phyloP scores from a whole-genome alignment of 1,140 invertebrate species.

The Armadillidium nasatum region DNA sequence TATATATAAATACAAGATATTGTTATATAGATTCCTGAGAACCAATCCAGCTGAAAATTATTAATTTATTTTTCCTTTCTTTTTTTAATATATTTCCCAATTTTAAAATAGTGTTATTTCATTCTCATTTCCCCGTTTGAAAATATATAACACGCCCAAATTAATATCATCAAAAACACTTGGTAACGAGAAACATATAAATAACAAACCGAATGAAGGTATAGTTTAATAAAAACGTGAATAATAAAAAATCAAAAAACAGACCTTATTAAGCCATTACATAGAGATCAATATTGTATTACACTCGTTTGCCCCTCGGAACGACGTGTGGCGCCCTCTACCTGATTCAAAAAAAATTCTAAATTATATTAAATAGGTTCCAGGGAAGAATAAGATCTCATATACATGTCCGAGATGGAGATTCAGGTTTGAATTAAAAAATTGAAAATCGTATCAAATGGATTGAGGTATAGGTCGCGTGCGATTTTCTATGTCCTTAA shows the following conservation, averaged over 20 bases:
- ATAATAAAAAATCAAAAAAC: background rate
- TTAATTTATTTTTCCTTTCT: background rate
- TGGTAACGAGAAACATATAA: background rate
- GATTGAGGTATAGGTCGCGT: background rate
- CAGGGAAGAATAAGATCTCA: background rate
- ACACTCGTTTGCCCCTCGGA: background rate
- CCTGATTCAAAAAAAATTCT: background rate
- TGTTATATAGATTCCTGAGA: too few relatives aligned
- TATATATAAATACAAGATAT: too few relatives aligned
- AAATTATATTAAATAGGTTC: background rate
- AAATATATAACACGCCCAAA: background rate
- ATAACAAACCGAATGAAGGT: background rate
- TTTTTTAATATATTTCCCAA: background rate
- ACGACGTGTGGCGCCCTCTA: background rate
- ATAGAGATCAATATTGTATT: conserved; percentile 6
- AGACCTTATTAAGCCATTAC: background rate
- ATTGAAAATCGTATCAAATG: background rate
- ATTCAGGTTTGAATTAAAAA: background rate
- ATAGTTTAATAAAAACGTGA: too few relatives aligned
- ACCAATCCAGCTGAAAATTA: too few relatives aligned
- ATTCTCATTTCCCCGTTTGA: background rate
- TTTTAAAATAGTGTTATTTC: background rate
- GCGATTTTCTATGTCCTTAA: too few relatives aligned
- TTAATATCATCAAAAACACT: background rate
- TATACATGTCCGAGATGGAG: conserved; percentile 1